Base-by-base conservation (phyloP, 2,888 invertebrate species). In the Acanthococcus lagerstroemiae region DNA sequence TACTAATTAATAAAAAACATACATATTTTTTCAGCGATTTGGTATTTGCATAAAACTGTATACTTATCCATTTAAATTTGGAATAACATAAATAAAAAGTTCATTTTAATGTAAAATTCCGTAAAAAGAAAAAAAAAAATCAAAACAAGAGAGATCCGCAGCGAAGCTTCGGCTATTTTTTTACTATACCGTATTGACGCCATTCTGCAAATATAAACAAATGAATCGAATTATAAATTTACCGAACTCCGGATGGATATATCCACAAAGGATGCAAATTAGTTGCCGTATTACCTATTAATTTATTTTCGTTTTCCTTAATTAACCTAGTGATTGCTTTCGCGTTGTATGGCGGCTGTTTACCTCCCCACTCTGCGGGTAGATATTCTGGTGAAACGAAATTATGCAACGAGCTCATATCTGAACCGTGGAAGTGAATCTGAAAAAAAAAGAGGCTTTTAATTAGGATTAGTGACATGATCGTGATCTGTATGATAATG, bases 371-470 rank as follows among this genome's bases (percentile, higher is more conserved):
- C 58, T 78, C 77, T 21, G 71, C 68, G 1, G 80, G 80, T 21
- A 80, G 72, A 60, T 75, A 72, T 21, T 76, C 74, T 15, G 74
- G 73, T 44, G 74, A 74, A 21, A 80, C 72, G 68, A 73, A 74
- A 26, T 77, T 73, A 63, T 77, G 75, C 4, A 80, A 72, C 15
- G 75, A 74, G 6, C 72, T 71, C 48, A 76, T 72, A 68, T 77
- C 75, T 12, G 72, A 70, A 3, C 80, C 79, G 72, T 80, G 78
- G 57, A 80, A 74, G 69, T 75, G 73, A 37, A 80, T 72, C 80
- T 80, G 72, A 55, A 73, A 73, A 27, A 54, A 66, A 25, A 24
- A 54, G 7, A 26, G 37, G 2, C 2, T 45, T n/a, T n/a, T n/a
- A n/a, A n/a, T n/a, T n/a, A n/a, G n/a, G n/a, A n/a, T n/a, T n/a